These are phyloP conservation scores for Enteromius mattozi DNA, from an alignment of 2,797 vertebrate species.

Conservation along the genomic window DNA sequence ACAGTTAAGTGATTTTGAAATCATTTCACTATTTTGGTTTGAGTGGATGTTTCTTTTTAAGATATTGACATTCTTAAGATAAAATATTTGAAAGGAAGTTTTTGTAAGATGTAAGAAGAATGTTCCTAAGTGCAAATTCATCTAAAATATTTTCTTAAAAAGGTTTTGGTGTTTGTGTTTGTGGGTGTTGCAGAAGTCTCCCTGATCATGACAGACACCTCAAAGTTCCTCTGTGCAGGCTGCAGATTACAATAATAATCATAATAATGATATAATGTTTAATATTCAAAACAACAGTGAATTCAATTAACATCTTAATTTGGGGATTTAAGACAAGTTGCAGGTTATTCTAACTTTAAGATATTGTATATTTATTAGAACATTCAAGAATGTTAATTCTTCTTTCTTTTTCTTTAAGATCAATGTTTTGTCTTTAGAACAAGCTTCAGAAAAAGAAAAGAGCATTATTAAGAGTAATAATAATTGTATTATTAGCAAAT, in stretches of 20 bases:
- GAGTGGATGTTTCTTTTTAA: too few species aligned
- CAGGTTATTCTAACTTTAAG: background rate
- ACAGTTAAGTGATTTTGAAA: too few species aligned
- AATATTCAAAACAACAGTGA: background rate
- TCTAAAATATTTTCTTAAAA: too few species aligned
- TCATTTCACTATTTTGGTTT: too few species aligned
- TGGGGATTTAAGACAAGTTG: background rate
- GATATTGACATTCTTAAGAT: too few species aligned
- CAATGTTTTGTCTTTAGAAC: background rate
- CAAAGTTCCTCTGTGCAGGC: too few species aligned
- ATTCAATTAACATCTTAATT: background rate
- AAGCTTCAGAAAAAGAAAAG: background rate
- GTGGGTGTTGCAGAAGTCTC: too few species aligned
- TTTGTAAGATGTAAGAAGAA: too few species aligned
- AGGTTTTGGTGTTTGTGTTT: too few species aligned
- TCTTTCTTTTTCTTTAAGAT: background rate
- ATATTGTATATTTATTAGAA: background rate
- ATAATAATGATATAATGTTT: background rate
- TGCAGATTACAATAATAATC: background rate
- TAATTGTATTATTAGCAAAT: background rate
- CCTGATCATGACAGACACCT: too few species aligned
- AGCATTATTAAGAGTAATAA: background rate
- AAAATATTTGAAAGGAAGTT: too few species aligned
- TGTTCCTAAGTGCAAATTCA: too few species aligned
- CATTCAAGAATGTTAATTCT: background rate